Conservation (phyloP, 2,888 invertebrate genomes). For the Automeris io region DNA sequence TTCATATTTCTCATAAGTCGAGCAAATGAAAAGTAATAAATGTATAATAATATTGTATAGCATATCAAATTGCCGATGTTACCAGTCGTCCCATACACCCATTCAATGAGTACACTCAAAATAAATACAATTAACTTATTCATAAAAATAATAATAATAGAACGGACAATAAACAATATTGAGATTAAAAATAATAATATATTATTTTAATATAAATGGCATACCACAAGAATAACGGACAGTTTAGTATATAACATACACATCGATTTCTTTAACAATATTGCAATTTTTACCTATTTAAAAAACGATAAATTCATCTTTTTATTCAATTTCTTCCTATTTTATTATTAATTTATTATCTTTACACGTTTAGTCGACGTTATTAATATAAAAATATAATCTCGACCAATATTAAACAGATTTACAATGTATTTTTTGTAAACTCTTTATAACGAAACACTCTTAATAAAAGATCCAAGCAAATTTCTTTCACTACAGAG, state of each 20-base stretch:
- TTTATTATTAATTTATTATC: background rate
- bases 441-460: no score
- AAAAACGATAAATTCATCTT: background rate
- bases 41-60: background rate
- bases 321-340: background rate
- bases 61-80: background rate
- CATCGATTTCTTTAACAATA: constrained; percentile 17
- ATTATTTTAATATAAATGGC: constrained; percentile 14
- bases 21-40: no score
- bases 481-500: no score
- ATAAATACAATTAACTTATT: constrained; percentile 8
- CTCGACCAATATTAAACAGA: no score
- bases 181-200: constrained; percentile 22
- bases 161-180: constrained; percentile 16
- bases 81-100: background rate
- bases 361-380: background rate
- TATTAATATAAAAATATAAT: no score
- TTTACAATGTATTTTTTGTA: no score
- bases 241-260: constrained; percentile 14
- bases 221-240: constrained; percentile 15
- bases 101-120: constrained; percentile 8
- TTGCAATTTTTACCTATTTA: constrained; percentile 13
- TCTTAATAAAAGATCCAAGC: no score
- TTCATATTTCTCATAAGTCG: no score
- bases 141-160: constrained; percentile 11